A percentile compares a stretch with the other conserved stretches of the same genome.
These are phyloP conservation scores for Epinotia brunnichana DNA, from an alignment of 2,888 invertebrate species.

Conservation along the genomic window DNA sequence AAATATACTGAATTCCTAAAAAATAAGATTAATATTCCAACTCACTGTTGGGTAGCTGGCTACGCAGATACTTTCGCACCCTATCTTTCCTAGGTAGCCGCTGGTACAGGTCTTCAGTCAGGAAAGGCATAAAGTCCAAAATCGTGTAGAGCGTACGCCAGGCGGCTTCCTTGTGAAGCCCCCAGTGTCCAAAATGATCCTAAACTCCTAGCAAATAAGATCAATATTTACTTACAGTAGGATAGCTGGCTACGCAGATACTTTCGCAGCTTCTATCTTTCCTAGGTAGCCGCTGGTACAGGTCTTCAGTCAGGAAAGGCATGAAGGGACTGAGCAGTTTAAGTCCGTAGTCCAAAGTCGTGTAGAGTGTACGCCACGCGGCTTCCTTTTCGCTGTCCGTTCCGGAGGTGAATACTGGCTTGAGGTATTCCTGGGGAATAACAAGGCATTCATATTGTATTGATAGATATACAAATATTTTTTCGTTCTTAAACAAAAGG, in stretches of 20 bases:
- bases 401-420: slow-evolving; percentile 90
- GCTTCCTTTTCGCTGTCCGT: slow-evolving; percentile 81
- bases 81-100: slow-evolving; percentile 87
- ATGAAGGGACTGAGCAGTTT: slow-evolving; percentile 97
- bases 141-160: background rate
- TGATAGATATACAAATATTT: no score
- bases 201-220: background rate
- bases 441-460: background rate
- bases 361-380: slow-evolving; percentile 90
- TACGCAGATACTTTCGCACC: slow-evolving; percentile 92
- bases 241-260: slow-evolving; percentile 95
- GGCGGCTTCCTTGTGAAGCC: background rate
- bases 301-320: slow-evolving; percentile 98
- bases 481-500: no score
- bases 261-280: slow-evolving; percentile 86
- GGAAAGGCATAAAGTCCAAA: slow-evolving; percentile 95
- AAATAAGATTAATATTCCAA: no score
- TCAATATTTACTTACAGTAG: slow-evolving; percentile 73
- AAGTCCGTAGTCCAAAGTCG: slow-evolving; percentile 92
- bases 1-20: no score
- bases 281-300: slow-evolving; percentile 94
- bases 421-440: slow-evolving; percentile 89
- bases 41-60: slow-evolving; percentile 89
- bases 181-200: background rate
- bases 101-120: slow-evolving; percentile 97